phyloP scores from a whole-genome alignment of 2,113 vertebrate genomes.

The Nettapus auritus region DNA sequence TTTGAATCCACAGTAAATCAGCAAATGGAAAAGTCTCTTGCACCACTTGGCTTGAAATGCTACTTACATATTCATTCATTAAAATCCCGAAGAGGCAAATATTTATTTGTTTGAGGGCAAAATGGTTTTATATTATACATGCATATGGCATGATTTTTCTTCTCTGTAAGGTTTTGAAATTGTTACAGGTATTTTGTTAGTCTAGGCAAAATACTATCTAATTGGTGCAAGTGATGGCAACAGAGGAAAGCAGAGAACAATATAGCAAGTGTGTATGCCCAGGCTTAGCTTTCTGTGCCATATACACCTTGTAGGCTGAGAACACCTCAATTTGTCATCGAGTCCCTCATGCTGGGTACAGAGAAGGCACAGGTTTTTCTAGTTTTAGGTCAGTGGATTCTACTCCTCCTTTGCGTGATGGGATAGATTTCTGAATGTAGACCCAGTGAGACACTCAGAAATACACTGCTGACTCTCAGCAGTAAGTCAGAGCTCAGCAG shows the following conservation, averaged over 20 bases:
- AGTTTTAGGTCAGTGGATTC: background rate
- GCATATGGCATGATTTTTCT: background rate
- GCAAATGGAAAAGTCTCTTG: background rate
- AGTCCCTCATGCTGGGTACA: background rate
- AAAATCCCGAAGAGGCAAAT: background rate
- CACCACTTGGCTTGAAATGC: background rate
- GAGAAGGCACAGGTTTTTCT: background rate
- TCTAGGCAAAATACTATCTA: background rate
- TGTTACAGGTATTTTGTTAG: background rate
- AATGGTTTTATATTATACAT: background rate
- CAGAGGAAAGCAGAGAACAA: background rate
- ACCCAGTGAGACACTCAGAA: background rate
- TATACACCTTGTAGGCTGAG: background rate
- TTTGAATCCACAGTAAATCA: constrained; percentile 12
- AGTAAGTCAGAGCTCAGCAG: background rate
- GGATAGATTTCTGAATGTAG: background rate
- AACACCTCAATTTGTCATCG: background rate
- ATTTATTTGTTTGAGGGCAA: background rate
- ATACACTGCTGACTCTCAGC: background rate
- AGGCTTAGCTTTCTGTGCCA: background rate
- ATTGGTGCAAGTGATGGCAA: background rate
- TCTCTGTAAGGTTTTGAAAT: background rate
- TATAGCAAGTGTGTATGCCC: fast-evolving
- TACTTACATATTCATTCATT: background rate
- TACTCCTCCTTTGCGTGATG: background rate